A percentile compares a stretch with the other conserved stretches of the same genome.
Evolutionary conservation across 2,888 invertebrate species (phyloP).

Genomic region (Xestia xanthographa): DNA sequence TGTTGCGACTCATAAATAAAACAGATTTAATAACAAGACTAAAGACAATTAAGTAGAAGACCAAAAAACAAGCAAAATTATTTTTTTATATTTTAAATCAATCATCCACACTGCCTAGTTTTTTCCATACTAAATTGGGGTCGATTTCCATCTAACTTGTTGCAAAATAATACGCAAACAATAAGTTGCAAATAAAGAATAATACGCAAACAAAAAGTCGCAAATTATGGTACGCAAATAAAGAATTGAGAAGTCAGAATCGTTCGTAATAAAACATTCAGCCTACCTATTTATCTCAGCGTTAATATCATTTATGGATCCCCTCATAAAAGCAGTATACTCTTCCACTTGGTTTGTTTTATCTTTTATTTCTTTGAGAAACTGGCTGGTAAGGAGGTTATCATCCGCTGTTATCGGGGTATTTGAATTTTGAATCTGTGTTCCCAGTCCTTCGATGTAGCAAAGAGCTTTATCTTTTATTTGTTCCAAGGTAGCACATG

Average conservation of each 20-base stretch:
- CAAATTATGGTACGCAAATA: too few species aligned
- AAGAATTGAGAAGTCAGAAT: too few species aligned
- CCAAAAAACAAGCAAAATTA: not conserved
- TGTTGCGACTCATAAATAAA: not conserved
- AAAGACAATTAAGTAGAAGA: not conserved
- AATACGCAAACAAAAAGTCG: too few species aligned
- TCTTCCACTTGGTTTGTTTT: constrained; percentile 80
- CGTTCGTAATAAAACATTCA: not conserved
- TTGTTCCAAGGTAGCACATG: constrained; percentile 70
- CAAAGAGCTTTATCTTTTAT: constrained; percentile 72
- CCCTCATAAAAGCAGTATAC: constrained; percentile 79
- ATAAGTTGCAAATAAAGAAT: too few species aligned
- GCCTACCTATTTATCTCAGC: constrained; percentile 82
- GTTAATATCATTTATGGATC: constrained; percentile 80
- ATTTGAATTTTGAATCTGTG: constrained; percentile 77
- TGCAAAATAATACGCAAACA: not conserved
- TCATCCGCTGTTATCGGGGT: constrained; percentile 77
- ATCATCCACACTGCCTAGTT: not conserved
- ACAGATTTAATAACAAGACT: not conserved
- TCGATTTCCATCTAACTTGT: not conserved
- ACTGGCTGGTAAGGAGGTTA: constrained; percentile 81
- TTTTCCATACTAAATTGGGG: not conserved
- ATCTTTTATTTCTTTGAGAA: constrained; percentile 79
- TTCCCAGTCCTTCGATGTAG: constrained; percentile 79
- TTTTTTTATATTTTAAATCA: not conserved